Conservation (phyloP, 2,888 invertebrate genomes). For the Heteromurus nitidus region DNA sequence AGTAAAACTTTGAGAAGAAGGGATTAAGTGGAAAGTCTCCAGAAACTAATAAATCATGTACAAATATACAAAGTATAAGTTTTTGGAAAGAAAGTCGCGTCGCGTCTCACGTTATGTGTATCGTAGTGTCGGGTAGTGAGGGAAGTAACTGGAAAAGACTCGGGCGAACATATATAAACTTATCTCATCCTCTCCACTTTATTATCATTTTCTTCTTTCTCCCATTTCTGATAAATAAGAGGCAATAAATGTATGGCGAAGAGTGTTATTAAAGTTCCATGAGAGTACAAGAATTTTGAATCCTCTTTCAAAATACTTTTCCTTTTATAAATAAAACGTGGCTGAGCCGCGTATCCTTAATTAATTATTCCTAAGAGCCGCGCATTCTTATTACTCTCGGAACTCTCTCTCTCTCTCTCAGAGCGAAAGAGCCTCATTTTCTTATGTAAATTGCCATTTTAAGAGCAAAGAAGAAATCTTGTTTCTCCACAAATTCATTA, state of each 20-base stretch:
- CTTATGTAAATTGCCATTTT: constrained; percentile 60
- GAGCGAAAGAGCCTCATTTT: constrained; percentile 42
- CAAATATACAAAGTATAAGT: constrained; percentile 29
- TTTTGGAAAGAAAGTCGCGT: constrained; percentile 26
- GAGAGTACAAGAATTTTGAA: constrained; percentile 41
- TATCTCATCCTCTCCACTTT: neutral
- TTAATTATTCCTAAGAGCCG: constrained; percentile 57
- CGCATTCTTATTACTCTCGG: constrained; percentile 36
- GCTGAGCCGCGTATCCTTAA: constrained; percentile 39
- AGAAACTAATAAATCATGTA: constrained; percentile 43
- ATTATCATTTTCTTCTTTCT: constrained; percentile 9
- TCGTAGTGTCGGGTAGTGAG: neutral
- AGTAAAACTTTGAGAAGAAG: constrained; percentile 11
- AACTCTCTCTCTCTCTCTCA: neutral
- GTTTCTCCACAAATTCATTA: constrained; percentile 61
- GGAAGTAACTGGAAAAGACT: constrained; percentile 8
- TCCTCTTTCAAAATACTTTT: constrained; percentile 40
- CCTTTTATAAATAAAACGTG: constrained; percentile 29
- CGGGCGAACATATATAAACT: neutral
- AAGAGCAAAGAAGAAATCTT: constrained; percentile 55
- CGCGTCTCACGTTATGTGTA: neutral
- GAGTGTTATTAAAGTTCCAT: constrained; percentile 38
- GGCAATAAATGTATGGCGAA: constrained; percentile 27
- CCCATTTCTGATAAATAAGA: constrained; percentile 25
- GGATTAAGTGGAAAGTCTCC: constrained; percentile 23